A percentile compares a stretch with the other conserved stretches of the same genome.
phyloP scores from a whole-genome alignment of 1,140 invertebrate species.

The Drosophila ananassae region DNA sequence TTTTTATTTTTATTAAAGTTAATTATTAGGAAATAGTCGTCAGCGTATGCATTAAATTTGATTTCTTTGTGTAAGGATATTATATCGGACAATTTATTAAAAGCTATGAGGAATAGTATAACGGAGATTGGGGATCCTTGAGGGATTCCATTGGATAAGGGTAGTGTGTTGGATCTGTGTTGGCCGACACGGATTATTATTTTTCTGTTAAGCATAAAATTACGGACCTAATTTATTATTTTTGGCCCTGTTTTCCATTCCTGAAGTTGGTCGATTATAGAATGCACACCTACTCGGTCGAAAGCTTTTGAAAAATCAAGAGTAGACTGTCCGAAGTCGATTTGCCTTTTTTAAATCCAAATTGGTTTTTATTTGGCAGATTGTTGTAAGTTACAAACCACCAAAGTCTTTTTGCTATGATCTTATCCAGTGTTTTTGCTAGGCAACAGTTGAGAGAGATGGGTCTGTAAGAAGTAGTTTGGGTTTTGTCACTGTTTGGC shows the following conservation, averaged over 20 bases:
- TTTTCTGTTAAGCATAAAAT: too few relatives aligned
- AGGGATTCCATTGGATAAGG: slow-evolving; percentile 8
- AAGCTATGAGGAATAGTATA: slow-evolving; percentile 13
- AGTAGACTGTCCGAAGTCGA: too few relatives aligned
- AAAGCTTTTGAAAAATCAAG: slow-evolving; percentile 32
- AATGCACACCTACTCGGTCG: slow-evolving; percentile 16
- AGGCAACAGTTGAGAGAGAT: slow-evolving; percentile 1
- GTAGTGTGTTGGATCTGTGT: too few relatives aligned
- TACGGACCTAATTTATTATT: too few relatives aligned
- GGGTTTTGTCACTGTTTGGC: slow-evolving; percentile 4
- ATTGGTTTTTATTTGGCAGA: slow-evolving; percentile 1
- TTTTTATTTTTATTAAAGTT: not conserved
- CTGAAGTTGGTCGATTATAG: slow-evolving; percentile 4
- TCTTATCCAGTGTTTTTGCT: slow-evolving; percentile 11
- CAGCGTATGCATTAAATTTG: slow-evolving; percentile 15
- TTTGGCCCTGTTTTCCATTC: not conserved
- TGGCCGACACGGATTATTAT: too few relatives aligned
- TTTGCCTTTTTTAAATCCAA: not conserved
- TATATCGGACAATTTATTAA: slow-evolving; percentile 11
- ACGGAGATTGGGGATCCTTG: slow-evolving; percentile 11
- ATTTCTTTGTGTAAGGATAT: slow-evolving; percentile 13
- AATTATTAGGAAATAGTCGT: slow-evolving; percentile 12
- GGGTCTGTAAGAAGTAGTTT: slow-evolving; percentile 2
- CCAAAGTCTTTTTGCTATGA: slow-evolving; percentile 11
- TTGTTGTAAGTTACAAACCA: slow-evolving; percentile 15